phyloP scores from a whole-genome alignment of 2,113 vertebrate genomes.

The Leucosticte australis region DNA sequence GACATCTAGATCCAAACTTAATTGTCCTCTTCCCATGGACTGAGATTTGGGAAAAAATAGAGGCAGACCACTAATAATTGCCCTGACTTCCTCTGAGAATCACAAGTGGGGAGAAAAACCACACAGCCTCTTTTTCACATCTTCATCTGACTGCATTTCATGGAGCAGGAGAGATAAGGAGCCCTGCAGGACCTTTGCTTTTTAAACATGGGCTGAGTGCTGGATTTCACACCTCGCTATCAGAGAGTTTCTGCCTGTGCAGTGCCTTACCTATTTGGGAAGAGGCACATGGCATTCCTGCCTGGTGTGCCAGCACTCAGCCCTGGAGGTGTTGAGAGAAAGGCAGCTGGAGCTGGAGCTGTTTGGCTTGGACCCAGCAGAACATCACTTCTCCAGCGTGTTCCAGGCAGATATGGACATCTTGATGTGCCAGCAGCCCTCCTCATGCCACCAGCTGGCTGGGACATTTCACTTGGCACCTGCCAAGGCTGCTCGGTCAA shows the following conservation, averaged over 20 bases:
- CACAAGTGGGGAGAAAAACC: neutral
- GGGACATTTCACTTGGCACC: neutral
- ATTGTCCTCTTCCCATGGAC: neutral
- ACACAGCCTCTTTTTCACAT: neutral
- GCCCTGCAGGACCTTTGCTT: neutral
- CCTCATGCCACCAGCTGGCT: neutral
- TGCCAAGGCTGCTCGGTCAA: neutral
- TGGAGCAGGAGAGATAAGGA: neutral
- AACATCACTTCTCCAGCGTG: neutral
- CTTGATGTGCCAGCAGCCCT: neutral
- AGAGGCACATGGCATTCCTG: neutral
- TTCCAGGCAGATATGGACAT: neutral
- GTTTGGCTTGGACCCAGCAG: neutral
- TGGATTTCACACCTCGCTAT: neutral
- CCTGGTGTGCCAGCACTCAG: neutral
- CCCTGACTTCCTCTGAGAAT: neutral
- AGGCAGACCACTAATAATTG: neutral
- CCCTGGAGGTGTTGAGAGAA: neutral
- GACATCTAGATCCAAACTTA: neutral
- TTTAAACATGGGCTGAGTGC: neutral
- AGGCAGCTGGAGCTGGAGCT: neutral
- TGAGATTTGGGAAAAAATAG: neutral
- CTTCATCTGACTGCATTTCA: neutral
- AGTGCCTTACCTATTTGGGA: neutral
- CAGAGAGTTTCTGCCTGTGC: neutral